phyloP scores from a whole-genome alignment of 2,888 invertebrate genomes.

The Heteromurus nitidus region DNA sequence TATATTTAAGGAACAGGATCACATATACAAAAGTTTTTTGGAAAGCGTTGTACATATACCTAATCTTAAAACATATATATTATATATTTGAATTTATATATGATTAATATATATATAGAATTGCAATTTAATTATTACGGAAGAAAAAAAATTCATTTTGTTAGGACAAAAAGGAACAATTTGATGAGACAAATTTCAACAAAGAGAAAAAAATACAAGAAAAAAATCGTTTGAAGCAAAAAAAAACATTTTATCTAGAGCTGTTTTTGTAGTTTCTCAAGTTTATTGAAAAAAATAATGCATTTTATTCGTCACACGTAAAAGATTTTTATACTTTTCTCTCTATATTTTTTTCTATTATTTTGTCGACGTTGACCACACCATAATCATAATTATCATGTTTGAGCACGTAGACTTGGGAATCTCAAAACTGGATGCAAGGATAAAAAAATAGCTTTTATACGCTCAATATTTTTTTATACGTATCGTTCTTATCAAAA shows the following conservation, averaged over 20 bases:
- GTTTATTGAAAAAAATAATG: conserved; percentile 2
- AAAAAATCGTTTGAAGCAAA: conserved; percentile 61
- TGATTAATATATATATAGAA: conserved; percentile 48
- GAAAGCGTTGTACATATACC: conserved; percentile 14
- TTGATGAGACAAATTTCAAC: conserved; percentile 54
- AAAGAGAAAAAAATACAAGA: conserved; percentile 61
- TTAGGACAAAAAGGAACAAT: conserved; percentile 63
- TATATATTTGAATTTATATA: conserved; percentile 59
- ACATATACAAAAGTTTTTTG: too few species aligned
- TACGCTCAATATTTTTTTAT: background rate
- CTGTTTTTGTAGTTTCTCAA: conserved; percentile 17
- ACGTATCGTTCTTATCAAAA: background rate
- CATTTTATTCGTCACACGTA: conserved; percentile 56
- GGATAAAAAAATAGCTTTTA: too few species aligned
- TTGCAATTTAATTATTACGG: conserved; percentile 57
- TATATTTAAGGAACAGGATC: too few species aligned
- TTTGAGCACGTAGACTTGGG: too few species aligned
- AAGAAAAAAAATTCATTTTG: too few species aligned
- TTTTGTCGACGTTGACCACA: too few species aligned
- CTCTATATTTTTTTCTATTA: too few species aligned
- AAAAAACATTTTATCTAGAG: conserved; percentile 35
- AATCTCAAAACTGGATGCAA: too few species aligned
- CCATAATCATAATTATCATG: too few species aligned
- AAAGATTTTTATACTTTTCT: conserved; percentile 9
- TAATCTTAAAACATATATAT: conserved; percentile 46